Conservation (phyloP, 2,113 vertebrate genomes). For the Octodon degus region DNA sequence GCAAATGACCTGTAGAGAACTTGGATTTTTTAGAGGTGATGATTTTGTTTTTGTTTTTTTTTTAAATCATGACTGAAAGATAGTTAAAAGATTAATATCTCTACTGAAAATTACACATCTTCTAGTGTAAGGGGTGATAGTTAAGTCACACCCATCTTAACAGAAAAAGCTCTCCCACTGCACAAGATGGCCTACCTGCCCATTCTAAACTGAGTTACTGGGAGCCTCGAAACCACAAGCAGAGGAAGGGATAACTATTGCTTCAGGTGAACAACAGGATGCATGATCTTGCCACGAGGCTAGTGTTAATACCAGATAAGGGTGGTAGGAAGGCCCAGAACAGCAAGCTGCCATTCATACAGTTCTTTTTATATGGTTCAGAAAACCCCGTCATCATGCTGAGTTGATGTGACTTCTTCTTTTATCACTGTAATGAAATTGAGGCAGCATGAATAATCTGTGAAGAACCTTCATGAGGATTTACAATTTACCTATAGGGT, state of each 20-base stretch:
- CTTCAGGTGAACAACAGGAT: neutral
- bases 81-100: neutral
- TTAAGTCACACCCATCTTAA: slow-evolving; percentile 28
- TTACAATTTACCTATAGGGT: neutral
- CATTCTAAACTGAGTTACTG: neutral
- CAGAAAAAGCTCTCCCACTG: neutral
- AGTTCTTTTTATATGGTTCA: neutral
- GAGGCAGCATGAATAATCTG: neutral
- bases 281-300: neutral
- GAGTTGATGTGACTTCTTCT: neutral
- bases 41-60: neutral
- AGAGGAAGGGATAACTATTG: neutral
- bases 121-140: neutral
- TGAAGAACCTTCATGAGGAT: neutral
- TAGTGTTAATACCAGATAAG: neutral
- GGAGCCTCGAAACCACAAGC: neutral
- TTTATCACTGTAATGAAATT: neutral
- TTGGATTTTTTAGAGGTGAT: neutral
- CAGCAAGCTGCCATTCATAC: neutral
- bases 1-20: neutral
- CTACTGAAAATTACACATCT: neutral
- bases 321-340: neutral
- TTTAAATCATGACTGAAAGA: neutral
- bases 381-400: neutral
- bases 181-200: neutral